Evolutionary conservation across 2,113 vertebrate species (phyloP).

Genomic region (Brevimyrus niger): DNA sequence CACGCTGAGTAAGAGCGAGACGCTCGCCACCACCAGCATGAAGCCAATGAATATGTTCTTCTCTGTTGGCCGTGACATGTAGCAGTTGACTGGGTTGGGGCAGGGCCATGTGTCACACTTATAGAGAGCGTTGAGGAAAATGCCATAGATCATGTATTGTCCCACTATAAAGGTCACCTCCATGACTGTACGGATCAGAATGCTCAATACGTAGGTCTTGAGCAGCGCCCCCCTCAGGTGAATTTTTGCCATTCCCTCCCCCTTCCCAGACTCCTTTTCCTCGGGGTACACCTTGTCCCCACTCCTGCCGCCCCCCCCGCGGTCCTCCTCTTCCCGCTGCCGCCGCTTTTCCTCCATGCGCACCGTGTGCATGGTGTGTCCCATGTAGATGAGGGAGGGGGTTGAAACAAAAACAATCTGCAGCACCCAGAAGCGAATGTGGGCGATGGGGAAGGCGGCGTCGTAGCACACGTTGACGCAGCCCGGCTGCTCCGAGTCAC

Average conservation of each 20-base stretch:
- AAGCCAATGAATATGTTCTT: conserved; percentile 97
- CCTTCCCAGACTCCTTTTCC: conserved; percentile 47
- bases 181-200: conserved; percentile 80
- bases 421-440: conserved; percentile 95
- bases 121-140: conserved; percentile 81
- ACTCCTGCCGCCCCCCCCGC: neutral
- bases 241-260: conserved; percentile 44
- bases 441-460: conserved; percentile 90
- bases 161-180: conserved; percentile 87
- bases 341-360: conserved; percentile 79
- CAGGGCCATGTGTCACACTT: conserved; percentile 79
- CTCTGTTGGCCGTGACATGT: conserved; percentile 88
- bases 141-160: conserved; percentile 84
- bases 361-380: conserved; percentile 84
- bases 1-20: conserved; percentile 81
- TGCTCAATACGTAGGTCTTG: conserved; percentile 83
- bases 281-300: conserved; percentile 45
- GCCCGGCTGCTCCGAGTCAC: conserved; percentile 82
- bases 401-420: conserved; percentile 97
- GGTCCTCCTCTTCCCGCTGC: conserved; percentile 49
- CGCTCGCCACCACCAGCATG: conserved; percentile 79
- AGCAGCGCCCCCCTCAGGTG: conserved; percentile 76
- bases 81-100: conserved; percentile 88
- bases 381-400: conserved; percentile 90
- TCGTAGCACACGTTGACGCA: conserved; percentile 95